A percentile compares a stretch with the other conserved stretches of the same genome.
Evolutionary conservation across 2,113 vertebrate species (phyloP).

Genomic region (Sterna hirundo): DNA sequence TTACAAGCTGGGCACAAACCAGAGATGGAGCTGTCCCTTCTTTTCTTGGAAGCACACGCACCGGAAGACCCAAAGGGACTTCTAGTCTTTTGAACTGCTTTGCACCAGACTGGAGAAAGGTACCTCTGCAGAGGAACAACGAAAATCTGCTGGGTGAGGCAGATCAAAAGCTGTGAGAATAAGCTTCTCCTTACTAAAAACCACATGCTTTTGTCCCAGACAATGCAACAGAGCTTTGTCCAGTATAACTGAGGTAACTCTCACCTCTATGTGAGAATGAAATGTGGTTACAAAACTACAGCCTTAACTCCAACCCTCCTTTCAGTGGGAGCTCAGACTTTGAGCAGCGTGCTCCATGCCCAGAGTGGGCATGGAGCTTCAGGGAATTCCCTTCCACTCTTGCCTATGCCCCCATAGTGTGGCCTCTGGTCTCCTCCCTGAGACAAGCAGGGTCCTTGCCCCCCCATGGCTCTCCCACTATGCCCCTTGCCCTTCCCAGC

Average conservation of each 20-base stretch:
- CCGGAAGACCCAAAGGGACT: not conserved
- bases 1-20: not conserved
- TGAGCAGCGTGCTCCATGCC: accelerated
- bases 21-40: not conserved
- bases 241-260: not conserved
- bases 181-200: not conserved
- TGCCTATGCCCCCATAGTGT: not conserved
- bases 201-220: not conserved
- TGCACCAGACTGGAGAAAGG: not conserved
- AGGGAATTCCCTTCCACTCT: not conserved
- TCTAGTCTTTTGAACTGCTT: not conserved
- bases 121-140: not conserved
- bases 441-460: not conserved
- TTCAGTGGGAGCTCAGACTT: not conserved
- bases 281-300: not conserved
- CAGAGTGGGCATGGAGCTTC: not conserved
- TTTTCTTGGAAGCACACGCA: not conserved
- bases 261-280: not conserved
- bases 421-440: not conserved
- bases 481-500: accelerated
- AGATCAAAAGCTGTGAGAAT: not conserved
- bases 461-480: accelerated
- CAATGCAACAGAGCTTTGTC: not conserved
- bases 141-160: not conserved
- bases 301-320: not conserved